Conservation (phyloP, 2,888 invertebrate species). For the Deroplatys truncata region DNA sequence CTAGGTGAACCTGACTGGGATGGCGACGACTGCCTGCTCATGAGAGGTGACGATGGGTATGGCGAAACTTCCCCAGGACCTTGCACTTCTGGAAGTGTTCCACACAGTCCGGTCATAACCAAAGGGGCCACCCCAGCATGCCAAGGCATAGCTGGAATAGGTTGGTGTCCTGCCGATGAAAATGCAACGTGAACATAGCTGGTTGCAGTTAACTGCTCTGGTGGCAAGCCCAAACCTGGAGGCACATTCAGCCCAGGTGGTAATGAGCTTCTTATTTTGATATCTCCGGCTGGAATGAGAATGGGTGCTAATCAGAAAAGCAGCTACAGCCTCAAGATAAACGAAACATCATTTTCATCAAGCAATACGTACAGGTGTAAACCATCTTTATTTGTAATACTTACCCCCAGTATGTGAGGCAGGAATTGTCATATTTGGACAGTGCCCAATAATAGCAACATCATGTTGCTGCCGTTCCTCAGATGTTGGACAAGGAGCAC, state of each 20-base stretch:
- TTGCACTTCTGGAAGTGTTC: conserved; percentile 40
- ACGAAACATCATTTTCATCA: background rate
- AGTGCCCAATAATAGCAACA: conserved; percentile 13
- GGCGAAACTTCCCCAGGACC: conserved; percentile 36
- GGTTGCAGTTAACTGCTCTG: conserved; percentile 19
- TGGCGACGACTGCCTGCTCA: conserved; percentile 71
- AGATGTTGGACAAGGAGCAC: conserved; percentile 16
- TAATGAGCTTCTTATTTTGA: conserved; percentile 17
- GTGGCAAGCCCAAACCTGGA: conserved; percentile 24
- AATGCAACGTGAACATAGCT: conserved; percentile 28
- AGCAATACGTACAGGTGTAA: background rate
- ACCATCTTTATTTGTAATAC: background rate
- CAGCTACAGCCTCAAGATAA: background rate
- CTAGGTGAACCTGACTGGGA: conserved; percentile 57
- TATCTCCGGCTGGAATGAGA: conserved; percentile 15
- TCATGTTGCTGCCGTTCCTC: conserved; percentile 17
- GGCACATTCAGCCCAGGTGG: conserved; percentile 22
- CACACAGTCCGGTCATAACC: conserved; percentile 39
- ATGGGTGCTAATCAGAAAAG: background rate
- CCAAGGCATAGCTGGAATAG: conserved; percentile 23
- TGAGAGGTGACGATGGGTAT: conserved; percentile 60
- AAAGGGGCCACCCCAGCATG: conserved; percentile 17
- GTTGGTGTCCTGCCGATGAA: conserved; percentile 27
- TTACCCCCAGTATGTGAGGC: conserved; percentile 20
- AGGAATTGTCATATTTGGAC: conserved; percentile 17